Evolutionary conservation across 2,888 invertebrate species (phyloP), one percentile per base, ranked within the genome.

Genomic region (Agriotes lineatus): DNA sequence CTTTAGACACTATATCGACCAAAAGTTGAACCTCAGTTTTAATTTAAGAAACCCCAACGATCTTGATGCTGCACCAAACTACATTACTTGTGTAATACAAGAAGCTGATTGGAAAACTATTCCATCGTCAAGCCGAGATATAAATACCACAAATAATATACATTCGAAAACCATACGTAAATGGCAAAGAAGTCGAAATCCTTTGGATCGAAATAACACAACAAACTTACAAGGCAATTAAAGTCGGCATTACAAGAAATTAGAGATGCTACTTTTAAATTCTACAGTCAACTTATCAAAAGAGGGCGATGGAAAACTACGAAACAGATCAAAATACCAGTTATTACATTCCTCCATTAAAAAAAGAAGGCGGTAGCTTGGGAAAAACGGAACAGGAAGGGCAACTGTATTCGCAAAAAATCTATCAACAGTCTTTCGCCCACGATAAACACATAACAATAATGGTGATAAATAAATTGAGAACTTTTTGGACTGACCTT

Each of bases 71-170:
- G 39, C 39, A 12, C 4, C 39, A 39, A 39, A 39, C n/a, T 39
- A 39, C 39, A 39, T 39, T 7, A 39, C 39, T 39, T 39, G 39
- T 39, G 39, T 39, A 39, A 39, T 39, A 39, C 14, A 39, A 39
- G 5, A 10, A 39, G n/a, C 39, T 39, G 39, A 5, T 5, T 39
- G 39, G 39, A 39, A 7, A 39, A 7, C 10, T 39, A 39, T 10
- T 10, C 39, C 39, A 39, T 7, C 4, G 39, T 7, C 39, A 5
- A n/a, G n/a, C 39, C 4, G n/a, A 39, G 39, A 39, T 39, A 39
- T 39, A 39, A 39, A 39, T 39, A 39, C 39, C 3, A 14, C 39
- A 4, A 39, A 7, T n/a, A 39, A 39, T 39, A 39, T 39, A 39
- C 39, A 5, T 7, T 39, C n/a, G n/a, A 39, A n/a, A 39, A 10